These are phyloP conservation scores for Poecilia wingei DNA, from an alignment of 2,797 vertebrate genomes.

Conservation along the genomic window DNA sequence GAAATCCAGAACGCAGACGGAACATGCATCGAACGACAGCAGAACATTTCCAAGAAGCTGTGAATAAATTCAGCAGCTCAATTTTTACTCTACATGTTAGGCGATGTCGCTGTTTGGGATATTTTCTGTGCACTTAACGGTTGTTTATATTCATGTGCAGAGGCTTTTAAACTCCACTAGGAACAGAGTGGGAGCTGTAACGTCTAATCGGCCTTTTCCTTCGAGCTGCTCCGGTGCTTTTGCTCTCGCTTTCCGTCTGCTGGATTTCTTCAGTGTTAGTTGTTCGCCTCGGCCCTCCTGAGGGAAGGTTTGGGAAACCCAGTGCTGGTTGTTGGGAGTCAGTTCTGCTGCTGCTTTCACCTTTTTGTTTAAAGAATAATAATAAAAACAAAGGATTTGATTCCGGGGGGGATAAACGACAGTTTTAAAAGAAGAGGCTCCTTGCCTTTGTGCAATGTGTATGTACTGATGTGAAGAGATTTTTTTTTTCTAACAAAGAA, in stretches of 20 bases:
- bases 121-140: background rate
- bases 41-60: background rate
- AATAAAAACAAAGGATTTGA: conserved; percentile 27
- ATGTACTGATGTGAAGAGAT: conserved; percentile 71
- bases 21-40: conserved; percentile 19
- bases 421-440: conserved; percentile 28
- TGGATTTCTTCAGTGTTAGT: conserved; percentile 33
- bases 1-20: conserved; percentile 42
- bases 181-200: background rate
- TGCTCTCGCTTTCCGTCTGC: conserved; percentile 52
- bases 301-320: conserved; percentile 44
- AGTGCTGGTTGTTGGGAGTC: conserved; percentile 53
- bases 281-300: conserved; percentile 21
- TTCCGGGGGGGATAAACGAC: background rate
- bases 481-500: conserved; percentile 66
- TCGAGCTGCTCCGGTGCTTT: background rate
- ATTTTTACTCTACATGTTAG: conserved; percentile 6
- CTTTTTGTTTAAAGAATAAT: conserved; percentile 37
- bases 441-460: conserved; percentile 70
- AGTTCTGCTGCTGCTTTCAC: conserved; percentile 71
- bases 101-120: conserved; percentile 4
- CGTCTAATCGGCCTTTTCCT: background rate
- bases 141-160: conserved; percentile 4
- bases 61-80: background rate
- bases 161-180: background rate